Evolutionary conservation across 2,888 invertebrate species (phyloP), one percentile per base, ranked within the genome.

Genomic region (Argyra leucocephala): DNA sequence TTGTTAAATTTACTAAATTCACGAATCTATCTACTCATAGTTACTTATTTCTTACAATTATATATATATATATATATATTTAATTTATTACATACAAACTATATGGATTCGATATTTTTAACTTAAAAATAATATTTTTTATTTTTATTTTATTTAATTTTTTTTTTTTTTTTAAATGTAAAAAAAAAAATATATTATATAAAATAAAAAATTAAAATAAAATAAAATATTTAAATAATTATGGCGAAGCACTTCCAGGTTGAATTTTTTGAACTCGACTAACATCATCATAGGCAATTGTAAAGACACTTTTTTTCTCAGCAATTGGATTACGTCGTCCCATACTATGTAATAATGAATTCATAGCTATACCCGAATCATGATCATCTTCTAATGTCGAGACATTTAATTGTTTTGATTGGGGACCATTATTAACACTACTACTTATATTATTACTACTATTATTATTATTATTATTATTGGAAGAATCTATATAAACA

Each of bases 221-320:
- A 58, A 58, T 6, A 22, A 22, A 22, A 58, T n/a, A 22, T 58
- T 12, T 78, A 67, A 76, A 81, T 73, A 80, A 81, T 70, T 89
- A 88, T 60, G 90, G 89, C 7, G 89, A 88, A 72, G 88, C 88
- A 76, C 90, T 91, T 70, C 91, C 90, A 22, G 91, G 87, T 73
- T 89, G 81, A 65, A 93, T 81, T 74, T 91, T 90, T 73, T 89
- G 89, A 0, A 92, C 93, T 70, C 91, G 89, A 66, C 77, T 78
- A 73, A 94, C 91, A 74, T 93, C 93, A 74, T 91, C 91, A 75
- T 94, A 95, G 0, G 93, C 93, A 70, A 95, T 95, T 9, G 93
- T 93, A 74, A 95, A 95, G 31, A 95, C 88, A 75, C 93, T 94
- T 76, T 94, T 93, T 81, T 94, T 95, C 73, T 93, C 93, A 5